Evolutionary conservation across 2,113 vertebrate species (phyloP), one percentile per base, ranked within the genome.

Genomic region (Brienomyrus longianalis): DNA sequence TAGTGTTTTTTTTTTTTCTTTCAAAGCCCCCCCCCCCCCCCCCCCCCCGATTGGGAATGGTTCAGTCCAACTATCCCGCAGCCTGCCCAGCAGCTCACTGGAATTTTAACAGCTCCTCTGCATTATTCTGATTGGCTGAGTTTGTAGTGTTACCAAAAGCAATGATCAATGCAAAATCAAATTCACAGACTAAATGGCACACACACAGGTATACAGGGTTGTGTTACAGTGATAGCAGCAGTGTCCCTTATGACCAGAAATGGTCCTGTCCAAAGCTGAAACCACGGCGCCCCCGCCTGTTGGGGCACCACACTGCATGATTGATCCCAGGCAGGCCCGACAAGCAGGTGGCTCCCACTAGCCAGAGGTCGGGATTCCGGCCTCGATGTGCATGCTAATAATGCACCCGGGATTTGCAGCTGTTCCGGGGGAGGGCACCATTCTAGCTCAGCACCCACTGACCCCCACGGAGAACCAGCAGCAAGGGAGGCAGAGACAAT

Each of bases 361-460:
- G 45, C 23, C 19, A 15, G 39, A 90, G 47, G 19, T 48, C n/a
- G 11, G 70, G 39, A 84, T 66, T 39, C 52, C 43, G 17, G n/a
- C 23, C 47, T 85, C 54, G 8, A 54, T 0, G 17, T 21, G 23
- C 50, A 86, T 74, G 54, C 6, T 86, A 74, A 86, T 86, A 45
- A 59, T 27, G 66, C 45, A 48, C 89, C 83, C n/a, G 50, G 59
- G 89, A 90, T 86, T 89, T 48, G 15, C 43, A 45, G n/a, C 62
- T 70, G 62, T 39, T 47, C 5, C 0, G 3, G 2, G 23, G 13
- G 56, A 45, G n/a, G 23, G 88, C 52, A 54, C 83, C 48, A 31
- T 27, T 11, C 59, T n/a, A 88, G 27, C 87, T n/a, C 62, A 62
- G 43, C 87, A 88, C 62, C 17, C 21, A 17, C 59, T 88, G 87